Evolutionary conservation across 2,113 vertebrate genomes (phyloP).

Genomic region (Aegithalos caudatus): DNA sequence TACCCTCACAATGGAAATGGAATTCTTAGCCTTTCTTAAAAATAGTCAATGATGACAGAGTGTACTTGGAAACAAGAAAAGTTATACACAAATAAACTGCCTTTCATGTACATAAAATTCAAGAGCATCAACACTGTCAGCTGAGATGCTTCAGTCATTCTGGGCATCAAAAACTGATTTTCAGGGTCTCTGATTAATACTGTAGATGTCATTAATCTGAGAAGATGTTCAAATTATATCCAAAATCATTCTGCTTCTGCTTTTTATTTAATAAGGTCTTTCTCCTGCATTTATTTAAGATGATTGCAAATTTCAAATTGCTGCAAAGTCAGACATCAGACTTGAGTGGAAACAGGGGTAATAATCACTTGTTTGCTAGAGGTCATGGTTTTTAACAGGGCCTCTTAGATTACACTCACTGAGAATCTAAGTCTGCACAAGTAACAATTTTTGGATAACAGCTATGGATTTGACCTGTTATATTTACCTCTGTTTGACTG

Average conservation of each 20-base stretch:
- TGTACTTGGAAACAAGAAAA: background rate
- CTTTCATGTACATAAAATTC: background rate
- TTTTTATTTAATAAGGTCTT: constrained; percentile 16
- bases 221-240: background rate
- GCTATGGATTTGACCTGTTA: background rate
- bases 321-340: background rate
- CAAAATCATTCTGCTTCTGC: background rate
- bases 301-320: constrained; percentile 12
- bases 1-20: background rate
- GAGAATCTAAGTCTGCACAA: background rate
- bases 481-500: background rate
- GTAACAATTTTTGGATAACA: background rate
- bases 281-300: background rate
- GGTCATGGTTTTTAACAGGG: background rate
- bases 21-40: background rate
- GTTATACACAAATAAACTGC: background rate
- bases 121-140: background rate
- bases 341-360: background rate
- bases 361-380: constrained; percentile 17
- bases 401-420: background rate
- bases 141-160: background rate
- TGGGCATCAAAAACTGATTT: background rate
- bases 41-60: background rate
- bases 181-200: background rate
- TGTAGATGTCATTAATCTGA: background rate